A percentile compares a stretch with the other conserved stretches of the same genome.
Conservation (phyloP, 2,113 vertebrate species). For the Phyllostomus hastatus region DNA sequence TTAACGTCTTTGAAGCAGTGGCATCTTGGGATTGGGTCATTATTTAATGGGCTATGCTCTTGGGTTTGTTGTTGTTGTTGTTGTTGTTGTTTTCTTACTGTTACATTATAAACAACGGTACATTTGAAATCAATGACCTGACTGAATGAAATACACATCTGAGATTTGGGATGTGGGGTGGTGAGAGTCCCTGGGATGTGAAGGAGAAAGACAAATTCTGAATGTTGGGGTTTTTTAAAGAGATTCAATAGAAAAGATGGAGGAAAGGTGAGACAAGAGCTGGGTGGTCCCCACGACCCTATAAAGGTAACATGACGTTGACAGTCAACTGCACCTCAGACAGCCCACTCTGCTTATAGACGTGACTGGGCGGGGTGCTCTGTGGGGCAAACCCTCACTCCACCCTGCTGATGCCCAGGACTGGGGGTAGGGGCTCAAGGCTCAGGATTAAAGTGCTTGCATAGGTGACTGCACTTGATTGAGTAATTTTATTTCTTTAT, state of each 20-base stretch:
- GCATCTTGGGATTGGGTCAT: not conserved
- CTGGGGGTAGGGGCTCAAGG: not conserved
- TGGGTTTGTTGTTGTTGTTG: not conserved
- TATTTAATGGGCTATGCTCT: not conserved
- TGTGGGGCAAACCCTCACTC: not conserved
- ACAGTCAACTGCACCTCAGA: too few species aligned
- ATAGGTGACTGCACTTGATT: not conserved
- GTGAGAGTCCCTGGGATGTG: not conserved
- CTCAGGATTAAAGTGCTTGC: not conserved
- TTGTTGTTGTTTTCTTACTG: not conserved
- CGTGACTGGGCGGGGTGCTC: fast-evolving
- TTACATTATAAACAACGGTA: not conserved
- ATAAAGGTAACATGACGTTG: not conserved
- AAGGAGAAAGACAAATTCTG: not conserved
- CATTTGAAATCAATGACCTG: not conserved
- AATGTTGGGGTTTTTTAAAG: not conserved
- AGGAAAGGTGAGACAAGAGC: not conserved
- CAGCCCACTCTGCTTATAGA: not conserved
- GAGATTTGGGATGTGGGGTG: not conserved
- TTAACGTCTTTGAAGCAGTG: not conserved
- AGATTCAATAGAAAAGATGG: not conserved
- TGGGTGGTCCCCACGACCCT: not conserved
- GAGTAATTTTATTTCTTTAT: not conserved
- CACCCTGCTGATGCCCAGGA: not conserved
- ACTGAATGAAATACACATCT: not conserved